Conservation (phyloP, 2,113 vertebrate species). For the Vireo altiloquus region DNA sequence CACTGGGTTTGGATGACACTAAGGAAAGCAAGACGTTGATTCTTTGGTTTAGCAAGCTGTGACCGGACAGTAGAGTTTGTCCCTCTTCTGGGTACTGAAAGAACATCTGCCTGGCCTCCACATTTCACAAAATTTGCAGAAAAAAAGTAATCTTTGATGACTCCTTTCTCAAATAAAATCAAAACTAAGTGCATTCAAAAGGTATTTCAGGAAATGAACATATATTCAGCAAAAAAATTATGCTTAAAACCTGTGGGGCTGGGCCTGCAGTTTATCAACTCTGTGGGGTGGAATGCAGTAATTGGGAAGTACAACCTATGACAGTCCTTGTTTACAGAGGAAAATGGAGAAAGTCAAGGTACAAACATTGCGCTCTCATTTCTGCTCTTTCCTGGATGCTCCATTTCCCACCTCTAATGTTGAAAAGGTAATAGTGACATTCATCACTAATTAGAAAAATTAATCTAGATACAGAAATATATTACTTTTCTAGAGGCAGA, state of each 20-base stretch:
- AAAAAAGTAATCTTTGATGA: background rate
- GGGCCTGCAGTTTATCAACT: background rate
- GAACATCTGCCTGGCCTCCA: background rate
- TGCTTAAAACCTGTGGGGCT: background rate
- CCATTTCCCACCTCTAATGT: background rate
- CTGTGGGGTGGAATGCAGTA: accelerated
- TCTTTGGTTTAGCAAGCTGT: background rate
- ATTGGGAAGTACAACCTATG: background rate
- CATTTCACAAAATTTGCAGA: background rate
- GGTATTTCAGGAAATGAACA: background rate
- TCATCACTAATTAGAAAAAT: background rate
- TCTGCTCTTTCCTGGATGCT: background rate
- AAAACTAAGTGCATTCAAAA: background rate
- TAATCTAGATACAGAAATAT: background rate
- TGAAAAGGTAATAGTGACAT: background rate
- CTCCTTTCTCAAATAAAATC: background rate
- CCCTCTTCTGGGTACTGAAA: background rate
- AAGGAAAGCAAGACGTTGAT: background rate
- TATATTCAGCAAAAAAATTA: background rate
- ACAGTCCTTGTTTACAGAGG: background rate
- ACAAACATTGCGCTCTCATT: background rate
- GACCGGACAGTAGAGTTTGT: background rate
- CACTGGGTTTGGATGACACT: background rate
- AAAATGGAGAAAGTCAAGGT: background rate
- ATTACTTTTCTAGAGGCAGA: background rate